Evolutionary conservation across 2,113 vertebrate species (phyloP).

Genomic region (Aramus guarauna): DNA sequence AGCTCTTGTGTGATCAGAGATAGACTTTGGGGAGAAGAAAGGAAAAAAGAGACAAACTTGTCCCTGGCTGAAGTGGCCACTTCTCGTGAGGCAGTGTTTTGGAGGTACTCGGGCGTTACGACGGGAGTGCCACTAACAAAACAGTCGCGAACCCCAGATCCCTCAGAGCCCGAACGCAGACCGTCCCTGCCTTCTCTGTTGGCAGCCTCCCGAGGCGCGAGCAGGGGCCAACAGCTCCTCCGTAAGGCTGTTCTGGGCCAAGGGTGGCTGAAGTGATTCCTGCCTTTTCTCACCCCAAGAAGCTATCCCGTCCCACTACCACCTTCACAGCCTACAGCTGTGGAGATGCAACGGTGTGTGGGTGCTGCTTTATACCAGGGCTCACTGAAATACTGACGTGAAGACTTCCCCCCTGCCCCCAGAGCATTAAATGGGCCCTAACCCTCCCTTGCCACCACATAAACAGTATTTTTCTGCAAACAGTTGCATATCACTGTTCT

Average conservation of each 20-base stretch:
- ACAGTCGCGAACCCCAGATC: background rate
- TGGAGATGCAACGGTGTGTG: accelerated
- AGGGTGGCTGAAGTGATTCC: background rate
- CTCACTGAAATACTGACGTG: background rate
- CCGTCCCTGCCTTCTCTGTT: background rate
- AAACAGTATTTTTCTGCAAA: background rate
- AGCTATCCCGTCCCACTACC: background rate
- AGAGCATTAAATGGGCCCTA: background rate
- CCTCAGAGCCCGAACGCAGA: background rate
- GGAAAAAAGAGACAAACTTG: background rate
- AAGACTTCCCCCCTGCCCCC: background rate
- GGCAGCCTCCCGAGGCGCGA: background rate
- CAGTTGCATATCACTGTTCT: background rate
- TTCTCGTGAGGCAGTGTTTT: background rate
- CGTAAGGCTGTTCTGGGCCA: background rate
- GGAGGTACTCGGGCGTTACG: accelerated
- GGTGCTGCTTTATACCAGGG: accelerated
- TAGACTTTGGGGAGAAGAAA: background rate
- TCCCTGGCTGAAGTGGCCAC: background rate
- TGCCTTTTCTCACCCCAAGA: background rate
- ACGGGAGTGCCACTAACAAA: background rate
- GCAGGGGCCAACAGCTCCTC: background rate
- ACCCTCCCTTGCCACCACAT: background rate
- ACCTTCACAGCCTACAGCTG: background rate
- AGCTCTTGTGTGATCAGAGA: background rate